A percentile compares a stretch with the other conserved stretches of the same genome.
phyloP scores from a whole-genome alignment of 2,113 vertebrate species.

The Clarias gariepinus region DNA sequence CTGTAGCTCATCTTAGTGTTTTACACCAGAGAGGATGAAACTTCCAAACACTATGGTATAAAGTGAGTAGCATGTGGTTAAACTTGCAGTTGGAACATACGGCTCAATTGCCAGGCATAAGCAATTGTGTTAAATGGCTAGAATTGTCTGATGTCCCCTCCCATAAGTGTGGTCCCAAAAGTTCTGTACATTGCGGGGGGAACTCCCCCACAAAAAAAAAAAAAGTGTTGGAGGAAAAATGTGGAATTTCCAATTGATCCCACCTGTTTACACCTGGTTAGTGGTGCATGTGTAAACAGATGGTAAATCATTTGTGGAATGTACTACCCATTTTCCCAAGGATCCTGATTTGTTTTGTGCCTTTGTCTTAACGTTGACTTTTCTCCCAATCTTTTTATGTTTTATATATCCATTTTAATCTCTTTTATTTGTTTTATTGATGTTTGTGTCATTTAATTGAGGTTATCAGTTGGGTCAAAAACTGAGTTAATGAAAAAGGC shows the following conservation, averaged over 20 bases:
- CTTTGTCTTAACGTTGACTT: not conserved
- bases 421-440: not conserved
- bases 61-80: not conserved
- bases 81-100: not conserved
- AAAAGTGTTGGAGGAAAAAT: not conserved
- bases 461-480: not conserved
- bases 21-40: not conserved
- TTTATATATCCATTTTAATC: not conserved
- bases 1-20: not conserved
- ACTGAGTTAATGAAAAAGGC: not conserved
- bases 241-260: not conserved
- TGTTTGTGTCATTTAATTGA: not conserved
- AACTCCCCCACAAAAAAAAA: too few species aligned
- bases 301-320: not conserved
- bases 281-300: not conserved
- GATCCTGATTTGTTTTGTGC: not conserved
- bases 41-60: not conserved
- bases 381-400: too few species aligned
- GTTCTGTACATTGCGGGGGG: too few species aligned
- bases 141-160: not conserved
- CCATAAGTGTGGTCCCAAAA: not conserved
- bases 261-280: not conserved
- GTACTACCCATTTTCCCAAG: not conserved
- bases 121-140: not conserved
- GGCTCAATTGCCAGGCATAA: not conserved